phyloP scores from a whole-genome alignment of 2,888 invertebrate species.

The Himalopsyche anomala region DNA sequence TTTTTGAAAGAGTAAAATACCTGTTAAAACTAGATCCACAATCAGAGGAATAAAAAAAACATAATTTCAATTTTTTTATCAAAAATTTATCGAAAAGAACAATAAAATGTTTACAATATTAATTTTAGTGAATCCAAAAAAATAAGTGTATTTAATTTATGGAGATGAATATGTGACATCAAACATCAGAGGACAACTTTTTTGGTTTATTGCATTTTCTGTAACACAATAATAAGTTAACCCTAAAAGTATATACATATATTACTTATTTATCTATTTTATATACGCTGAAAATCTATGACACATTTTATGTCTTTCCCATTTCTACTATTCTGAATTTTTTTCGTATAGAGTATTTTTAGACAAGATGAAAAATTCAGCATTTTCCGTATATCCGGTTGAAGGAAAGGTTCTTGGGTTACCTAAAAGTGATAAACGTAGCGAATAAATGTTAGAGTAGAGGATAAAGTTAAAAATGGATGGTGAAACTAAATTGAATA shows the following conservation, averaged over 20 bases:
- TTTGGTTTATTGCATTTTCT: background rate
- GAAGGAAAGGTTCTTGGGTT: slow-evolving; percentile 27
- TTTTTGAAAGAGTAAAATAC: no score
- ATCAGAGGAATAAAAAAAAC: no score
- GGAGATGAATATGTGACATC: no score
- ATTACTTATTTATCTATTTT: background rate
- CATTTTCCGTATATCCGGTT: slow-evolving; percentile 1
- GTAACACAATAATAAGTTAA: background rate
- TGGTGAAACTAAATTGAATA: slow-evolving; percentile 17
- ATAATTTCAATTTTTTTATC: no score
- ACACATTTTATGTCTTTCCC: background rate
- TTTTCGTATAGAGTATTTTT: slow-evolving; percentile 5
- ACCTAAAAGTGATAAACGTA: slow-evolving; percentile 37
- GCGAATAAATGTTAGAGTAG: slow-evolving; percentile 26
- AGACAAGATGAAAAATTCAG: slow-evolving; percentile 36
- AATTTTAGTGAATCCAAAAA: no score
- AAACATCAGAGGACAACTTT: background rate
- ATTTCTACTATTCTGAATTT: background rate
- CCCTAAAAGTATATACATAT: background rate
- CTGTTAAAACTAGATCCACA: no score
- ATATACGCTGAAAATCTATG: background rate
- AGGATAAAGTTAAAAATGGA: slow-evolving; percentile 34
- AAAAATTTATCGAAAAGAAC: no score
- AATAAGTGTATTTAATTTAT: no score
- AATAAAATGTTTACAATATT: no score